Base-by-base conservation (phyloP, 2,888 invertebrate genomes). In the Drosophila bunnanda region DNA sequence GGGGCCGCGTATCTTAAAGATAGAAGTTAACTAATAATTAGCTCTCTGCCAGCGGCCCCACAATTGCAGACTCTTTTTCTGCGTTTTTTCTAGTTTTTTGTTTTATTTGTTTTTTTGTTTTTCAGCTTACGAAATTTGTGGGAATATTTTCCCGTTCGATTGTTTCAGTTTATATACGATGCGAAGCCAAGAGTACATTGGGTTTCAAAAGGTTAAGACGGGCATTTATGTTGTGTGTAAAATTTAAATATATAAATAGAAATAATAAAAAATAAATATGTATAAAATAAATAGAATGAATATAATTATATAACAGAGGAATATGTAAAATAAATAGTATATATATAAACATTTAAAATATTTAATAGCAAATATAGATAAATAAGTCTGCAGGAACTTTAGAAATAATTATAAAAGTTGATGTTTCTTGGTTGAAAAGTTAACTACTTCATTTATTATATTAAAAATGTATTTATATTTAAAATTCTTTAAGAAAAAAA, bases 1-100 rank as follows among this genome's bases (percentile, higher is more conserved):
- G 41, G 30, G 75, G 75, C 62, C 75, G 78, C 62, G 78, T 83
- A 80, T 86, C 83, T 82, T 84, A 86, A 86, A 84, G 89, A 84
- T 84, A 89, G 87, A 88, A 87, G 85, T 86, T 86, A 86, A 86
- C 85, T 89, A 87, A 84, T 86, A 87, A 86, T 87, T 85, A 85
- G 84, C 76, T 79, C 46, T 48, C 25, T 68, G 66, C 67, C 69
- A 55, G 69, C 81, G 62, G 64, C 70, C 70, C 80, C 80, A 72
- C 82, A 85, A 83, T 86, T 84, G 87, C 79, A 86, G 80, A 66
- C 77, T 52, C 34, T 22, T 34, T 52, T 52, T 48, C 46, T 48
- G 28, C 20, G 17, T 48, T 15, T 7, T 48, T 12, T 48, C 9
- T 30, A 4, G 7, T 17, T 20, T 20, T 4, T 17, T 17, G 15